Evolutionary conservation across 2,888 invertebrate genomes (phyloP), one percentile per base, ranked within the genome.

Genomic region (Pheosia gnoma): DNA sequence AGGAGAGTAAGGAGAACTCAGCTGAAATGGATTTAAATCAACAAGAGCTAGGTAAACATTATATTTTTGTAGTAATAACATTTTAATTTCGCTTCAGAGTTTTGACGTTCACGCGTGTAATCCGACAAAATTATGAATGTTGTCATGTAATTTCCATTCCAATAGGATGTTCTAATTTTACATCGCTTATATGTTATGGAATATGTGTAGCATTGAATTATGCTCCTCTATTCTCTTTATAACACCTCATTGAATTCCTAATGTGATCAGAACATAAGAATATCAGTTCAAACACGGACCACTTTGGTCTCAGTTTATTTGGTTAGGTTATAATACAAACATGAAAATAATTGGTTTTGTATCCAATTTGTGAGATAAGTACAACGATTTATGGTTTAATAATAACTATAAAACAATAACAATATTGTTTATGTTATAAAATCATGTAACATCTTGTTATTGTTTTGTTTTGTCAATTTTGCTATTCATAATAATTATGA

Each of bases 291-390:
- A 53, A 6, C 53, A 51, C 13, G 45, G 10, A 47, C 8, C 38
- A 39, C 11, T 53, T 13, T 57, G 13, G 43, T 38, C 25, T 53
- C 47, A 65, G 71, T 71, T 69, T 59, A 60, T 67, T 68, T 80
- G 63, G 86, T 72, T 70, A 86, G 75, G 6, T 83, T 81, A 79
- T 84, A 83, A 72, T 74, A 77, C 78, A 85, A 88, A 88, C 83
- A 87, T 86, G 86, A 87, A 85, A 25, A 25, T 25, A 25, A 25
- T 25, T 86, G 70, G 68, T 71, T 74, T 73, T 71, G 67, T 72
- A 66, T 70, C 67, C 67, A 69, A 56, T 51, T 51, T 51, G 6
- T 8, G 25, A 25, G 51, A 51, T 51, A 51, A 13, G 49, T 13
- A 49, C 49, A 51, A n/a, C 47, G 5, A 25, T 51, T 51, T 51